Evolutionary conservation across 2,888 invertebrate genomes (phyloP), one percentile per base, ranked within the genome.

Genomic region (Ectobius pallidus): DNA sequence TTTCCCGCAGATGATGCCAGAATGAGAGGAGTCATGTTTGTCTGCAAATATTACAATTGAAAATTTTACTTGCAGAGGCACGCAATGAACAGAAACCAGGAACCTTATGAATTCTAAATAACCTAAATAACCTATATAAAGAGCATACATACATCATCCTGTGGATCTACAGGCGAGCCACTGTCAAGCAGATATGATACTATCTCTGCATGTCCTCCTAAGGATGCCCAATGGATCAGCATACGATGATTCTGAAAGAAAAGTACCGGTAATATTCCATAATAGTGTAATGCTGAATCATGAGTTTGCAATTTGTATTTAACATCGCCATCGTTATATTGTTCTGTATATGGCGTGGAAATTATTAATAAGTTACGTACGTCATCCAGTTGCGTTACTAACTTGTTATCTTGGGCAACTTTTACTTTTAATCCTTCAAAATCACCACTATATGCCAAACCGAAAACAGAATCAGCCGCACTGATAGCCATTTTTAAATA

Each of bases 1-100:
- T 90, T 87, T 16, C 94, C 95, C 25, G 93, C 93, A 14, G 95
- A 93, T 20, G 92, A 86, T 20, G 94, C 92, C 76, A 95, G 86
- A 81, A 94, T 91, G 74, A 95, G 81, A 0, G 95, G 93, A 14
- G 92, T 94, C 83, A 91, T 90, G 61, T 88, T 86, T 65, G 88
- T 90, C 85, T 87, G 77, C 22, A 25, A 20, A 16, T 7, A 20
- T 4, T 20, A 52, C 22, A 20, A 4, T 52, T 52, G 6, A 20
- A 62, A 9, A 22, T 34, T 6, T 34, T 34, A 34, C 6, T 34
- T 11, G 11, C 11, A 34, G 34, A 34, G 34, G 34, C 11, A 34
- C n/a, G n/a, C n/a, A 11, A 34, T 34, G 34, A 34, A 7, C 34
- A 34, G 6, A 34, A 34, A 11, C 34, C 34, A 34, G 34, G n/a